Conservation (phyloP, 2,888 invertebrate species). For the Oasisia sp. region DNA sequence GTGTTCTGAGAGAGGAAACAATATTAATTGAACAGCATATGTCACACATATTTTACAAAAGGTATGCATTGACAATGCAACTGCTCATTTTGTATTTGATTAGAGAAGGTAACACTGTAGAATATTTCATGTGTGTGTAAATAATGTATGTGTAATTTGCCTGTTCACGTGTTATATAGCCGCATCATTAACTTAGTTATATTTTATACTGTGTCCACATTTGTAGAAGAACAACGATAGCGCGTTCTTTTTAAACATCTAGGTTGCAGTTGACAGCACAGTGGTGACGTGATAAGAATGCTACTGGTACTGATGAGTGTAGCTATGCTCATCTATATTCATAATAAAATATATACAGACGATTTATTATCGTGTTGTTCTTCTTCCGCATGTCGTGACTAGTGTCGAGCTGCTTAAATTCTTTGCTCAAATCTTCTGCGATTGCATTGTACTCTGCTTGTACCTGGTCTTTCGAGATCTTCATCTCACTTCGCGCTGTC, state of each 20-base stretch:
- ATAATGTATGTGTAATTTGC: neutral
- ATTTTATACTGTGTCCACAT: neutral
- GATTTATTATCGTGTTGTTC: neutral
- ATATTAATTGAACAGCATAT: no score
- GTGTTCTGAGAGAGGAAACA: no score
- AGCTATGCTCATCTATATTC: neutral
- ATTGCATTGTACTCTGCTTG: no score
- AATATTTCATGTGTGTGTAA: slow-evolving; percentile 6
- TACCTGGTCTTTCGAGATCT: no score
- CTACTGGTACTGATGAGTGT: neutral
- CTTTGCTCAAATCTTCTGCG: no score
- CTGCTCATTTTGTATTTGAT: neutral
- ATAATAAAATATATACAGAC: neutral
- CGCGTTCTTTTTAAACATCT: neutral
- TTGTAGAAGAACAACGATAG: neutral
- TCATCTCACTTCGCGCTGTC: no score
- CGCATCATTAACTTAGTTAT: neutral
- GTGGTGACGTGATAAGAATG: no score
- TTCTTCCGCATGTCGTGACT: neutral
- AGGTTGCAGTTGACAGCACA: neutral
- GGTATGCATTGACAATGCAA: neutral
- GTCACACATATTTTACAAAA: no score
- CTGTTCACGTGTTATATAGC: neutral
- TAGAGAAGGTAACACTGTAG: neutral
- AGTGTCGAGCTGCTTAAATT: neutral